These are phyloP conservation scores for Todus mexicanus DNA, from an alignment of 2,797 vertebrate species.

Conservation along the genomic window DNA sequence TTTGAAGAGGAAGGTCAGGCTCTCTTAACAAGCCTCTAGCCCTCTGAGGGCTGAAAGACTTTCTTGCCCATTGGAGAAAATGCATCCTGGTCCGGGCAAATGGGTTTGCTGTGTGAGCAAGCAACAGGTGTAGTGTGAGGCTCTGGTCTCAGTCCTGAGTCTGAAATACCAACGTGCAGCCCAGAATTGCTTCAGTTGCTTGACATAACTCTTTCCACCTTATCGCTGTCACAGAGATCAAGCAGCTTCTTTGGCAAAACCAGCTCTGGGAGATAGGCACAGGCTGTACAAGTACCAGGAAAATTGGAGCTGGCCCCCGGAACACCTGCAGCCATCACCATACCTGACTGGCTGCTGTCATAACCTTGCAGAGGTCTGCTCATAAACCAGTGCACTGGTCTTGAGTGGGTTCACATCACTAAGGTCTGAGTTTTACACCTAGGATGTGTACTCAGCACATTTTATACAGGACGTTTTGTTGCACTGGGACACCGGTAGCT, in stretches of 20 bases:
- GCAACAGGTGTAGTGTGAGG: neutral
- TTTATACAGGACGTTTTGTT: neutral
- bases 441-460: neutral
- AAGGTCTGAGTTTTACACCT: neutral
- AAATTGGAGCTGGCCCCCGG: neutral
- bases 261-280: neutral
- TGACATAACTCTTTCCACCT: neutral
- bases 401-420: neutral
- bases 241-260: neutral
- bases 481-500: neutral
- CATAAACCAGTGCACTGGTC: neutral
- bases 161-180: neutral
- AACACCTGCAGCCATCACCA: fast-evolving
- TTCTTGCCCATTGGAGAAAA: neutral
- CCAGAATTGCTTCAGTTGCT: neutral
- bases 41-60: neutral
- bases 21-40: neutral
- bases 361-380: neutral
- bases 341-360: fast-evolving
- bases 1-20: conserved; percentile 25
- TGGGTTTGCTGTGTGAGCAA: neutral
- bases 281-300: neutral
- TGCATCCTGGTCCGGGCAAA: neutral
- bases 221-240: neutral
- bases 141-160: neutral